A percentile compares a stretch with the other conserved stretches of the same genome.
Conservation (phyloP, 1,140 invertebrate species). For the Rhyacophila brunnea region DNA sequence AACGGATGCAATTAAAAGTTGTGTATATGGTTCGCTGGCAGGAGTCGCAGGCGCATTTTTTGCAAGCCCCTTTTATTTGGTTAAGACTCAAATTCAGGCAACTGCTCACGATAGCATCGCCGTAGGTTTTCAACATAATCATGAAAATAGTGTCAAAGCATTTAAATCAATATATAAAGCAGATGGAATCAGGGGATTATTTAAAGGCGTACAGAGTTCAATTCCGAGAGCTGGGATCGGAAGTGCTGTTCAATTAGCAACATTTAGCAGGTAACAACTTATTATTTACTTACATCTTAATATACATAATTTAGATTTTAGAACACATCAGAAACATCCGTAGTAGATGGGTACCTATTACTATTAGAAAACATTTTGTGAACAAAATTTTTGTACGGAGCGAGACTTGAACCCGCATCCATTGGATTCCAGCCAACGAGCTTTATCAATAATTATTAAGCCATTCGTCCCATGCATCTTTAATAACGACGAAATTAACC, state of each 20-base stretch:
- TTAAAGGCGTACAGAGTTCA: constrained; percentile 59
- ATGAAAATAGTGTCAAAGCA: constrained; percentile 44
- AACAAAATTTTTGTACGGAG: too few relatives aligned
- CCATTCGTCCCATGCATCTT: too few relatives aligned
- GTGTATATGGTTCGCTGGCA: constrained; percentile 67
- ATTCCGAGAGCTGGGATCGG: constrained; percentile 68
- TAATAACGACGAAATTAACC: too few relatives aligned
- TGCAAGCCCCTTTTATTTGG: constrained; percentile 79
- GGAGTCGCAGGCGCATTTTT: constrained; percentile 72
- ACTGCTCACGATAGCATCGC: constrained; percentile 64
- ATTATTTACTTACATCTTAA: too few relatives aligned
- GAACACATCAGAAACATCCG: too few relatives aligned
- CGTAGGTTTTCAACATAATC: constrained; percentile 70
- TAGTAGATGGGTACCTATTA: too few relatives aligned
- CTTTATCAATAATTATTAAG: too few relatives aligned
- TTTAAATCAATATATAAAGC: constrained; percentile 60
- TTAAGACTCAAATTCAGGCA: constrained; percentile 83
- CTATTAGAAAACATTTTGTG: too few relatives aligned
- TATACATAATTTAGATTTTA: too few relatives aligned
- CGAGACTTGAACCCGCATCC: too few relatives aligned
- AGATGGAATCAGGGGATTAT: constrained; percentile 64
- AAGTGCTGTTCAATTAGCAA: constrained; percentile 69
- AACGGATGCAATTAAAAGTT: constrained; percentile 65
- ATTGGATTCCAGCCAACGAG: too few relatives aligned
- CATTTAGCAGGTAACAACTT: constrained; percentile 54